phyloP scores from a whole-genome alignment of 2,797 vertebrate species.

The Chloroceryle amazona region DNA sequence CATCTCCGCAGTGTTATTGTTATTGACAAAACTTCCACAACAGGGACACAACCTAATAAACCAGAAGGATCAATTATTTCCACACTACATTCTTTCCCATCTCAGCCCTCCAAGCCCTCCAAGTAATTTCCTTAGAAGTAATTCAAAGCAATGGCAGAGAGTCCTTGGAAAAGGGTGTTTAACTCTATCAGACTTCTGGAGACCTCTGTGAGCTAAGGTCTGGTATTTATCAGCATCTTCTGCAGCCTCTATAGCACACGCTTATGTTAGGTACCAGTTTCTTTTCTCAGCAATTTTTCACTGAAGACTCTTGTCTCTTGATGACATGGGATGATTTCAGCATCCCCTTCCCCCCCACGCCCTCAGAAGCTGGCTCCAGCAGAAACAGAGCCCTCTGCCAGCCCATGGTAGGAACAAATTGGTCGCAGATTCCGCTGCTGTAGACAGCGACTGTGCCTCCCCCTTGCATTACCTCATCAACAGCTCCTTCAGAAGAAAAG shows the following conservation, averaged over 20 bases:
- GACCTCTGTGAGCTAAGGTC: neutral
- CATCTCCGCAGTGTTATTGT: slow-evolving; percentile 18
- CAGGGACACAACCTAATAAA: slow-evolving; percentile 60
- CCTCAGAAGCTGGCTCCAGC: neutral
- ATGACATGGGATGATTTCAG: neutral
- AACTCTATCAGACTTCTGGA: neutral
- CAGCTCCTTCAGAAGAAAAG: neutral
- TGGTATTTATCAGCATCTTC: neutral
- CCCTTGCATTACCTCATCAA: neutral
- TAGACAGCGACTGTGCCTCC: neutral
- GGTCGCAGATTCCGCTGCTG: neutral
- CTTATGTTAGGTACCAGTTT: neutral
- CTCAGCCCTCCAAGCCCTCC: slow-evolving; percentile 3
- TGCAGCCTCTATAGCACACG: neutral
- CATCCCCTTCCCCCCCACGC: neutral
- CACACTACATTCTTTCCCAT: neutral
- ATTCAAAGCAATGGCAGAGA: slow-evolving; percentile 27
- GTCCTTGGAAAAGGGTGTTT: slow-evolving; percentile 17
- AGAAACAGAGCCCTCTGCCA: neutral
- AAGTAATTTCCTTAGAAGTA: slow-evolving; percentile 8
- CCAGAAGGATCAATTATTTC: slow-evolving; percentile 63
- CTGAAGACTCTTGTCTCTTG: neutral
- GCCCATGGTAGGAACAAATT: neutral
- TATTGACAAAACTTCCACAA: slow-evolving; percentile 69
- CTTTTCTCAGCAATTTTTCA: neutral